Evolutionary conservation across 1,140 invertebrate species (phyloP).

Genomic region (Drosophila sucinea): DNA sequence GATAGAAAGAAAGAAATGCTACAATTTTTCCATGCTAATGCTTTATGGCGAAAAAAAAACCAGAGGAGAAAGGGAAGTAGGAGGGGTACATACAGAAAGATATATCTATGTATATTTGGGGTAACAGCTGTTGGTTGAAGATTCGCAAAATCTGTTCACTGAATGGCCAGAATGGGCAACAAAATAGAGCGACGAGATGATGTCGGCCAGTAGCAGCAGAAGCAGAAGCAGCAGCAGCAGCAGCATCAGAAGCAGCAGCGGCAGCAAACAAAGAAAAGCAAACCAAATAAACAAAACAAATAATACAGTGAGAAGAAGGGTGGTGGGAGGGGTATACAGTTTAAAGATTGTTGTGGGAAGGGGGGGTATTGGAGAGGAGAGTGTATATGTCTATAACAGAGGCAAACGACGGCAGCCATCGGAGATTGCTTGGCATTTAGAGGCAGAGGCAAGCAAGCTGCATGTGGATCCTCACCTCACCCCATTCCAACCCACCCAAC

Average conservation of each 20-base stretch:
- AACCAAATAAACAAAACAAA: constrained; percentile 79
- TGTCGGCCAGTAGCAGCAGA: constrained; percentile 52
- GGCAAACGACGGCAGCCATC: constrained; percentile 21
- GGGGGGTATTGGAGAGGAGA: not conserved
- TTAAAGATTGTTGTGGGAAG: not conserved
- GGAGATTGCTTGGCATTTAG: constrained; percentile 43
- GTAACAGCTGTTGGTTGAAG: constrained; percentile 12
- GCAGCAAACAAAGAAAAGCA: constrained; percentile 70
- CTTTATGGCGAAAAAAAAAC: not conserved
- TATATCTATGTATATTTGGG: constrained; percentile 7
- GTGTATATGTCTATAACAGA: constrained; percentile 46
- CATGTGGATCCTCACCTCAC: constrained; percentile 46
- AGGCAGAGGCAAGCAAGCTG: constrained; percentile 48
- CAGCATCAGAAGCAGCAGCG: constrained; percentile 47
- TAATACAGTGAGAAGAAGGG: constrained; percentile 2
- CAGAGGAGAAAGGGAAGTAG: not conserved
- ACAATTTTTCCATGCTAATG: not conserved
- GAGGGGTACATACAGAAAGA: no score
- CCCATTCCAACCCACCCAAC: not conserved
- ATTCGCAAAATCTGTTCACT: constrained; percentile 53
- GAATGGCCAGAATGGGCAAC: not conserved
- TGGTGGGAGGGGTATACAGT: not conserved
- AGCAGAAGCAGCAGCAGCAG: constrained; percentile 35
- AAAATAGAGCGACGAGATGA: constrained; percentile 10
- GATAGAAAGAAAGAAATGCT: constrained; percentile 1